Evolutionary conservation across 2,888 invertebrate genomes (phyloP).

Genomic region (Caenorhabditis japonica): DNA sequence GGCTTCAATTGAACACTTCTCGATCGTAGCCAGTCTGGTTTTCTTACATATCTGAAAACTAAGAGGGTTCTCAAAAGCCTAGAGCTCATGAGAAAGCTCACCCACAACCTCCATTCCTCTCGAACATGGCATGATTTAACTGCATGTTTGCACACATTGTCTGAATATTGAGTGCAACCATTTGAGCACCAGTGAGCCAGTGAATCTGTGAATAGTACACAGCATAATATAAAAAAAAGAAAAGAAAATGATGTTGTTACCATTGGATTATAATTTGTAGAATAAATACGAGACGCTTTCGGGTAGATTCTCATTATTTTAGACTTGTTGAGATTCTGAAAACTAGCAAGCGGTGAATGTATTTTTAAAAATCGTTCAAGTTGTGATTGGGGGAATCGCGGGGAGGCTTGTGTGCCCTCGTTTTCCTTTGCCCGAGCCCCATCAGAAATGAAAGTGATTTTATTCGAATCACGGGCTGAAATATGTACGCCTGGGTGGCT

Average conservation of each 20-base stretch:
- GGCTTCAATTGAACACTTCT: constrained; percentile 41
- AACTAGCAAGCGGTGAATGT: not conserved
- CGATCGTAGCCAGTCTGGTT: constrained; percentile 41
- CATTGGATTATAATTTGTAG: constrained; percentile 61
- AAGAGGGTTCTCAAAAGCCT: not conserved
- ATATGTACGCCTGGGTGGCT: no score
- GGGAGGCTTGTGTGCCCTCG: no score
- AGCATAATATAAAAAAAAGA: no score
- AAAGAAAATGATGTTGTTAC: constrained; percentile 2
- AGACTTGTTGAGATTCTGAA: constrained; percentile 39
- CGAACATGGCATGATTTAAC: constrained; percentile 92
- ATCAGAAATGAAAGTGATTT: no score
- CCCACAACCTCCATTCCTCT: constrained; percentile 83
- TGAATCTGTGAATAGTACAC: constrained; percentile 81
- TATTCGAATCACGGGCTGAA: no score
- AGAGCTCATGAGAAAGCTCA: not conserved
- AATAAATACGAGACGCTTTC: constrained; percentile 55
- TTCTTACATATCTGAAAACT: constrained; percentile 36
- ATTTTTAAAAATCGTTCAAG: not conserved
- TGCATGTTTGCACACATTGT: constrained; percentile 86
- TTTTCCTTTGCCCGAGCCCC: no score
- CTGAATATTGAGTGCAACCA: constrained; percentile 85
- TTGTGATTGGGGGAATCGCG: no score
- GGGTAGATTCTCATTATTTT: constrained; percentile 52
- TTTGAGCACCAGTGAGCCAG: constrained; percentile 93